These are phyloP conservation scores for Pagrus major DNA, from an alignment of 2,113 vertebrate species.

Conservation along the genomic window DNA sequence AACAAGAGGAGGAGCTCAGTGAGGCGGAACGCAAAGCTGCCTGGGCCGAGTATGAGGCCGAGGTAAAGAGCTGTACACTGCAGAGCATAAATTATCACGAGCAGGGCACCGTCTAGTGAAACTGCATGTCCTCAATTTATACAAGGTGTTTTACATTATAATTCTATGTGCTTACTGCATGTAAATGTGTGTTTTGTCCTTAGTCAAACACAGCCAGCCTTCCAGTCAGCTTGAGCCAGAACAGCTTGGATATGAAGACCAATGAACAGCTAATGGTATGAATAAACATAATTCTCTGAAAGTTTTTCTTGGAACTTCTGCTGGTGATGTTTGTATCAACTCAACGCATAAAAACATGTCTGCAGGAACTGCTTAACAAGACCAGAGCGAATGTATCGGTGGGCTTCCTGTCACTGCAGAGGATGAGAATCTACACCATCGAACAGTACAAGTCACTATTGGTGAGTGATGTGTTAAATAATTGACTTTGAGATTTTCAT, in stretches of 20 bases:
- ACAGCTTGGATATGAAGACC: constrained; percentile 47
- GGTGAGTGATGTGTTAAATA: constrained; percentile 75
- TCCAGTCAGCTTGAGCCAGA: not conserved
- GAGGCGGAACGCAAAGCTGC: constrained; percentile 95
- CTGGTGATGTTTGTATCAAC: not conserved
- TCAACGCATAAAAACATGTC: not conserved
- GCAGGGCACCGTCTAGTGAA: not conserved
- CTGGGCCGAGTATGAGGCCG: constrained; percentile 96
- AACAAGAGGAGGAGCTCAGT: constrained; percentile 94
- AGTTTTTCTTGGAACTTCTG: not conserved
- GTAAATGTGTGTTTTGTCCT: not conserved
- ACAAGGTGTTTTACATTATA: not conserved
- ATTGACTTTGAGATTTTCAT: too few species aligned
- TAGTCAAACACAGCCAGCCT: constrained; percentile 46
- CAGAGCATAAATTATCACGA: not conserved
- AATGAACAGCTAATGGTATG: constrained; percentile 77
- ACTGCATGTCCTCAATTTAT: not conserved
- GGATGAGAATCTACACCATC: not conserved
- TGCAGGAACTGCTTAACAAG: constrained; percentile 69
- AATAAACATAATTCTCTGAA: not conserved
- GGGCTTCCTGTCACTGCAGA: constrained; percentile 47
- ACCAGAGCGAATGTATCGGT: constrained; percentile 39
- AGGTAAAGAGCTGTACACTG: constrained; percentile 85
- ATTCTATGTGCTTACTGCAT: not conserved
- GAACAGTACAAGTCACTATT: constrained; percentile 48